Conservation (phyloP, 2,113 vertebrate species). For the Petrocephalus microphthalmus region DNA sequence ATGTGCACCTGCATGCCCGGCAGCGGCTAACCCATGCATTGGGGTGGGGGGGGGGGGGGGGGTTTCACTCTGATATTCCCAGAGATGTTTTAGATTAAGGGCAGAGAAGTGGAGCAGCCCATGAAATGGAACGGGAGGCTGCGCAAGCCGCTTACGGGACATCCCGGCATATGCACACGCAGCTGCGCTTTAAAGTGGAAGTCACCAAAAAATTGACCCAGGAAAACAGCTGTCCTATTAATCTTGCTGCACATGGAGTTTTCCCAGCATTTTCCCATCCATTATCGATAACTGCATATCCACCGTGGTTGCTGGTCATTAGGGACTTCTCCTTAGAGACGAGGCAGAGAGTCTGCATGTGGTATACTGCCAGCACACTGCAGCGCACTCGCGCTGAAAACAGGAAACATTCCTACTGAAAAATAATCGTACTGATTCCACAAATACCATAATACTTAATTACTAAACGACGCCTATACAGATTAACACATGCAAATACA, state of each 20-base stretch:
- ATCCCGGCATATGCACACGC: neutral
- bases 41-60: neutral
- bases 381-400: neutral
- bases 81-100: slow-evolving; percentile 11
- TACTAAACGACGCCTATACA: neutral
- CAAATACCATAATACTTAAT: neutral
- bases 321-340: neutral
- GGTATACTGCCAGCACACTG: neutral
- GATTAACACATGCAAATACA: neutral
- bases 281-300: neutral
- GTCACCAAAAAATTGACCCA: slow-evolving; percentile 14
- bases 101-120: neutral
- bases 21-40: slow-evolving; percentile 13
- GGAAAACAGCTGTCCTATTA: neutral
- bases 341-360: neutral
- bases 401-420: neutral
- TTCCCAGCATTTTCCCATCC: slow-evolving; percentile 22
- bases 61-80: neutral
- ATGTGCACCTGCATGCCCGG: slow-evolving; percentile 38
- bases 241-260: neutral
- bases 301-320: neutral
- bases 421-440: neutral
- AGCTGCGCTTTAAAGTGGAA: slow-evolving; percentile 43
- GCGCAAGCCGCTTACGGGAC: neutral
- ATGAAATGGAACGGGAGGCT: neutral